Conservation (phyloP, 2,888 invertebrate genomes). For the Nowickia ferox region DNA sequence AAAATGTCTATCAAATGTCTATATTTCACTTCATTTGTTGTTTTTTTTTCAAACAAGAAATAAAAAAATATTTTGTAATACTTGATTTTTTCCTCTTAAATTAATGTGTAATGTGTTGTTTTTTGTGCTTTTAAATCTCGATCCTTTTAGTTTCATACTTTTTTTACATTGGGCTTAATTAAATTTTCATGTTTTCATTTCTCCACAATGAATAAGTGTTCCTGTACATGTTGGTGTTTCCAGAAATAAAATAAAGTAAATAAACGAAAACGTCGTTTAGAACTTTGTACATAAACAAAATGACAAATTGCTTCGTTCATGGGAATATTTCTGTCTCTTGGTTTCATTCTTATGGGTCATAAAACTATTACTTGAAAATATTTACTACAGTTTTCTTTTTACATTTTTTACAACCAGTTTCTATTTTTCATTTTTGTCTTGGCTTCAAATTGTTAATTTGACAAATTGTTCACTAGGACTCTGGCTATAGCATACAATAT, state of each 20-base stretch:
- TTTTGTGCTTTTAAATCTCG: slow-evolving; percentile 14
- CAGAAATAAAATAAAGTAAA: slow-evolving; percentile 12
- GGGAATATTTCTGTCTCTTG: slow-evolving; percentile 18
- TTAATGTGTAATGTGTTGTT: background rate
- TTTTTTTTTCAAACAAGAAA: background rate
- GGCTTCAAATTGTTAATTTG: slow-evolving; percentile 8
- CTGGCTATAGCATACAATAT: slow-evolving; percentile 34
- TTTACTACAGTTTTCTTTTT: slow-evolving; percentile 14
- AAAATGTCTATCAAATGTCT: slow-evolving; percentile 64
- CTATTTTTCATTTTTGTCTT: background rate
- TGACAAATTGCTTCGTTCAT: slow-evolving; percentile 53
- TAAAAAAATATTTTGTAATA: slow-evolving; percentile 15
- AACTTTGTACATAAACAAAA: slow-evolving; percentile 47
- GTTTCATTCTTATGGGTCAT: slow-evolving; percentile 34
- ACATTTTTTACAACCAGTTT: background rate
- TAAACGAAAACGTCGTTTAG: slow-evolving; percentile 32
- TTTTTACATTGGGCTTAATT: slow-evolving; percentile 46
- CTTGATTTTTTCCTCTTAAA: slow-evolving; percentile 13
- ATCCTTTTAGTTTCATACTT: slow-evolving; percentile 26
- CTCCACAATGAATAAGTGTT: slow-evolving; percentile 8
- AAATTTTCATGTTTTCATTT: slow-evolving; percentile 57
- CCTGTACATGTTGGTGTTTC: slow-evolving; percentile 30
- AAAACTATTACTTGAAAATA: slow-evolving; percentile 42
- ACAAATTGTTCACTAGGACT: slow-evolving; percentile 53
- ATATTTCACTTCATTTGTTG: background rate